Conservation (phyloP, 2,888 invertebrate genomes). For the Philereme transversata region DNA sequence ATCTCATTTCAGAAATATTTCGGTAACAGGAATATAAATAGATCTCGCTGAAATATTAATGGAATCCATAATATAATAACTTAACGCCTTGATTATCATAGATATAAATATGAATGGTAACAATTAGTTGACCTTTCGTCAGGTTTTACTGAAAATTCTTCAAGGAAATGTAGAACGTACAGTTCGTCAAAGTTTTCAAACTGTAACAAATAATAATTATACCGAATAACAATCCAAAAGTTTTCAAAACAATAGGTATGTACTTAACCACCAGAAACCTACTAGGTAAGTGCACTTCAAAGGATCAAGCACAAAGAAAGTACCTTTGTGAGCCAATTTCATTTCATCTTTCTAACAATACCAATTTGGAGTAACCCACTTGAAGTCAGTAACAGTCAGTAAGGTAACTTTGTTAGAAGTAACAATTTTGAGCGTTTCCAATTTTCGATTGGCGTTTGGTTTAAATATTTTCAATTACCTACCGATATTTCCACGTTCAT, state of each 20-base stretch:
- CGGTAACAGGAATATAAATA: too few species aligned
- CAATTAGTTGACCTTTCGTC: too few species aligned
- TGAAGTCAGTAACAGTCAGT: conserved; percentile 4
- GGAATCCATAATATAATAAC: too few species aligned
- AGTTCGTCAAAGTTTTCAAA: conserved; percentile 9
- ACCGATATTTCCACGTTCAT: conserved; percentile 1
- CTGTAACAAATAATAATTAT: conserved; percentile 16
- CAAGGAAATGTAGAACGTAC: conserved; percentile 21
- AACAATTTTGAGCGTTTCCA: background rate
- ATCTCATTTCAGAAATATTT: too few species aligned
- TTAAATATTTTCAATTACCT: background rate
- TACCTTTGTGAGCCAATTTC: conserved; percentile 21
- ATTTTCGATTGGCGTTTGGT: background rate
- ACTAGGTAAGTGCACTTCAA: conserved; percentile 31
- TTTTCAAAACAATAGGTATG: conserved; percentile 19
- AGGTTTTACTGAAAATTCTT: background rate
- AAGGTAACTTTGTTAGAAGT: conserved; percentile 12
- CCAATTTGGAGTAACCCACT: conserved; percentile 9
- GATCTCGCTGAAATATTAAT: too few species aligned
- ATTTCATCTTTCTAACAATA: conserved; percentile 23
- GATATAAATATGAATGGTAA: too few species aligned
- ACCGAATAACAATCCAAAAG: conserved; percentile 15
- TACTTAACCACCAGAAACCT: conserved; percentile 12
- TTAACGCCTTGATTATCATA: too few species aligned
- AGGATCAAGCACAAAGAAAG: conserved; percentile 20